Evolutionary conservation across 2,113 vertebrate species (phyloP).

Genomic region (Ptilonorhynchus violaceus): DNA sequence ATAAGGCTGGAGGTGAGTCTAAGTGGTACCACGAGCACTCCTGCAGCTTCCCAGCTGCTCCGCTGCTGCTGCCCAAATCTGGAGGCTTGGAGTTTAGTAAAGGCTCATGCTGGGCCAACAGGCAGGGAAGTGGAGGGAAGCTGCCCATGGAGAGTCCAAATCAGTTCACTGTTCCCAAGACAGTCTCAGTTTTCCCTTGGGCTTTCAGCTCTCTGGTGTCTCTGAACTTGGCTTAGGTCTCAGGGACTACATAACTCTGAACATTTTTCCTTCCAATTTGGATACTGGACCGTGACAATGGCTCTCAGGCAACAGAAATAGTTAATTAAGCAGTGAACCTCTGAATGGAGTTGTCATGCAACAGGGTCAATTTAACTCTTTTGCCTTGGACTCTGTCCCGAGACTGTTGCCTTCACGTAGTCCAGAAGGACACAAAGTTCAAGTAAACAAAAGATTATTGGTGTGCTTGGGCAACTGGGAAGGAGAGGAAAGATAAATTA

Average conservation of each 20-base stretch:
- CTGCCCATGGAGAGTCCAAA: not conserved
- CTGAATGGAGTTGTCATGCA: slow-evolving; percentile 33
- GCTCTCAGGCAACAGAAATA: not conserved
- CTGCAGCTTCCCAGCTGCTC: not conserved
- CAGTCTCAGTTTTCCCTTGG: not conserved
- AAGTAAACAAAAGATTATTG: slow-evolving; percentile 47
- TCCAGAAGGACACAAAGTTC: slow-evolving; percentile 35
- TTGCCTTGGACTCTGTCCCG: slow-evolving; percentile 60
- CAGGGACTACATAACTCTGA: not conserved
- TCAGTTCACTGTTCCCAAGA: not conserved
- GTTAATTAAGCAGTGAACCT: not conserved
- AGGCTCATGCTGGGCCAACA: not conserved
- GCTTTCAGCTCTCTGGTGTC: not conserved
- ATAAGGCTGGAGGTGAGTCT: not conserved
- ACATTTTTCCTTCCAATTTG: not conserved
- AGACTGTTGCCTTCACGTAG: not conserved
- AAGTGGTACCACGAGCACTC: not conserved
- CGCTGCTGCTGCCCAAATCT: not conserved
- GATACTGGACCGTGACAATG: not conserved
- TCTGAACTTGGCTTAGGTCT: not conserved
- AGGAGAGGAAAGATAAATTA: slow-evolving; percentile 8
- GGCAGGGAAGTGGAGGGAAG: not conserved
- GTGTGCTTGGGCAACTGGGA: not conserved
- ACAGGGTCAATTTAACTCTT: slow-evolving; percentile 59
- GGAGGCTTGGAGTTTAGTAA: not conserved